phyloP scores from a whole-genome alignment of 2,888 invertebrate genomes.

The Chaetogeoica ovagalla region DNA sequence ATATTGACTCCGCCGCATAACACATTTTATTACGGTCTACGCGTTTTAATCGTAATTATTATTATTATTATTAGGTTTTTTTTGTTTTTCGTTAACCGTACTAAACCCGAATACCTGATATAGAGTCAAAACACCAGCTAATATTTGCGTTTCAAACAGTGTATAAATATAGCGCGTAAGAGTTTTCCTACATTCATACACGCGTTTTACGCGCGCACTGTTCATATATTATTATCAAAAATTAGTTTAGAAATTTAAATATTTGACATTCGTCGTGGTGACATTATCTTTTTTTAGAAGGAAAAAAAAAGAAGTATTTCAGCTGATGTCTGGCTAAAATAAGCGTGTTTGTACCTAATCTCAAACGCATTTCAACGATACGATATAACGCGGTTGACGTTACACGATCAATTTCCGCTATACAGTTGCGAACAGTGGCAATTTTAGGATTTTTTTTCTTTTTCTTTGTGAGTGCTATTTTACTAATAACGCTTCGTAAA shows the following conservation, averaged over 20 bases:
- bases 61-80: too few relatives aligned
- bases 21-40: not conserved
- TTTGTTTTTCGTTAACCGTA: not conserved
- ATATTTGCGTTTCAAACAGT: constrained; percentile 19
- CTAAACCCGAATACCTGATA: too few relatives aligned
- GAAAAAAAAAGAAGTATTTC: constrained; percentile 12
- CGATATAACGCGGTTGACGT: too few relatives aligned
- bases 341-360: not conserved
- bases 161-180: constrained; percentile 5
- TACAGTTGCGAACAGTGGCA: too few relatives aligned
- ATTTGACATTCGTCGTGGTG: constrained; percentile 15
- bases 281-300: constrained; percentile 8
- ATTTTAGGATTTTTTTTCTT: too few relatives aligned
- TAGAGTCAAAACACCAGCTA: constrained; percentile 1
- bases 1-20: too few relatives aligned
- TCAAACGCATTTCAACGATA: too few relatives aligned
- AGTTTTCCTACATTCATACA: not conserved
- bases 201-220: not conserved
- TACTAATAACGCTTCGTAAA: too few relatives aligned
- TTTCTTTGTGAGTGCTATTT: too few relatives aligned
- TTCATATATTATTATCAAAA: constrained; percentile 19
- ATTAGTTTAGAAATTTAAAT: constrained; percentile 31
- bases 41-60: constrained; percentile 1
- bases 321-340: not conserved
- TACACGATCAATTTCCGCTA: too few relatives aligned